Evolutionary conservation across 1,140 invertebrate species (phyloP).

Genomic region (Listronotus bonariensis): DNA sequence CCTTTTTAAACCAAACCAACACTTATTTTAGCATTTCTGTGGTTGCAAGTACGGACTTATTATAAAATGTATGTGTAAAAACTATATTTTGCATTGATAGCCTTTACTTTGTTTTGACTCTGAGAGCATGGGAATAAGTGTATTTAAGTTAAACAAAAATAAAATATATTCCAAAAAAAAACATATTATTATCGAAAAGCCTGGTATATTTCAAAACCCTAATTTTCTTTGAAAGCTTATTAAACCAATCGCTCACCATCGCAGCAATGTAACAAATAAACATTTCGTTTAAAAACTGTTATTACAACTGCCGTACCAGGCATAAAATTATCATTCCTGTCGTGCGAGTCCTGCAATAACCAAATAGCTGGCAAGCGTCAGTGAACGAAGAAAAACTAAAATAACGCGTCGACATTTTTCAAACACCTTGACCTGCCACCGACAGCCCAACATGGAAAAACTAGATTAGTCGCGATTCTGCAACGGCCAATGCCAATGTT

Average conservation of each 20-base stretch:
- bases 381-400: slow-evolving; percentile 16
- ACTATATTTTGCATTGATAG: no score
- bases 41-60: no score
- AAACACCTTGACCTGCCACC: slow-evolving; percentile 35
- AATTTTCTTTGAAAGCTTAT: no score
- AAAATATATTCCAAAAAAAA: no score
- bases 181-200: no score
- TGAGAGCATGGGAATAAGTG: no score
- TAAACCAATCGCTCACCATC: neutral
- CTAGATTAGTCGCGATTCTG: slow-evolving; percentile 24
- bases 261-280: slow-evolving; percentile 17
- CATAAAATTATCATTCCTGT: slow-evolving; percentile 30
- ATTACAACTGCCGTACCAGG: slow-evolving; percentile 20
- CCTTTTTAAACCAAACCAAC: no score
- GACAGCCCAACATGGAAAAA: slow-evolving; percentile 33
- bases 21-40: no score
- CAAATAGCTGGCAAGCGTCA: slow-evolving; percentile 22
- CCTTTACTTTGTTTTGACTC: no score
- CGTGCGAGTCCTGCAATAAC: slow-evolving; percentile 23
- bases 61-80: no score
- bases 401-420: slow-evolving; percentile 34
- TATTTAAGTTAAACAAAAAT: no score
- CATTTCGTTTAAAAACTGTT: slow-evolving; percentile 13
- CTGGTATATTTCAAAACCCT: no score
- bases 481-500: slow-evolving; percentile 17